Base-by-base conservation (phyloP, 2,113 vertebrate species). In the Acanthisitta chloris region DNA sequence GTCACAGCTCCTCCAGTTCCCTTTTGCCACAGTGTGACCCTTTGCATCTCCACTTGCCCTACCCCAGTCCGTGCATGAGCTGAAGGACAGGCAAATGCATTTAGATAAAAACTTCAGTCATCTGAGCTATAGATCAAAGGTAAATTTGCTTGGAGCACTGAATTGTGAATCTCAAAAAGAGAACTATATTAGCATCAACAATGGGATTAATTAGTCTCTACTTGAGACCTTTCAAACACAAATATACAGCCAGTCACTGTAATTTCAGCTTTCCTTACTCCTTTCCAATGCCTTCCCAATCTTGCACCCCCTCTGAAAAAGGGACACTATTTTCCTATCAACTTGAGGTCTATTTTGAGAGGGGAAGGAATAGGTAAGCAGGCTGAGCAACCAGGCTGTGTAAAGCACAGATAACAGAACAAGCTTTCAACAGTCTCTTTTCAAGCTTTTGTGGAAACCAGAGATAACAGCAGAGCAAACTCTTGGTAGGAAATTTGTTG, bases 131-230 rank as follows among this genome's bases (percentile, higher is more conserved):
- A 96, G 95, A 98, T 98, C 97, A 98, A 97, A 98, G 93, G 86
- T 90, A 96, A 94, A 94, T 94, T 95, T 97, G 73, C 96, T 97
- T 86, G 87, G 61, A 96, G 96, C 88, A 66, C 94, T 85, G 81
- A 96, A 66, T 86, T 38, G 36, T 11, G 28, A 64, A 49, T 97
- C 88, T 91, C 84, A 78, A 95, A 97, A 96, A 97, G n/a, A 88
- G 81, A 92, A 24, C 62, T 17, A 5, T 57, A 97, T 97, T 97
- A 97, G 91, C 97, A 98, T 97, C 96, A 96, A 97, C 97, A 97
- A 95, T 91, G 97, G 97, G 97, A 98, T 97, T 97, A 97, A 98
- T 98, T 98, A 98, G 92, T 65, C 81, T 92, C 67, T 59, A 51
- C 54, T 57, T 77, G 91, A 84, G 95, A 54, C 76, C 40, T 84